Evolutionary conservation across 1,140 invertebrate species (phyloP), one percentile per base, ranked within the genome.

Genomic region (Aporrectodea caliginosa): DNA sequence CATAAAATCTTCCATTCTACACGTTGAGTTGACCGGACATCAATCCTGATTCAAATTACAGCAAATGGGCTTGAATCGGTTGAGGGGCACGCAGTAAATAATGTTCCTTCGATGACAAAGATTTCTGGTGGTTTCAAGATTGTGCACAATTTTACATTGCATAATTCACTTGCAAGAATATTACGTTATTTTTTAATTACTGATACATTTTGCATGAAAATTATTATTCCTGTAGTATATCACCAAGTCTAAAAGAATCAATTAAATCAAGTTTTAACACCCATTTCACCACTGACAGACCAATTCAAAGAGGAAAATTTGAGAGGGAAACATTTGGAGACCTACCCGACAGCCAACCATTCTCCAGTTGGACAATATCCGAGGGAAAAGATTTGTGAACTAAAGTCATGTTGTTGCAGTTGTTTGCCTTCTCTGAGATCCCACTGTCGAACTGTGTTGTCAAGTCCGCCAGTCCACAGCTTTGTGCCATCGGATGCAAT

Each of bases 311-410:
- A 58, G 6, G 6, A 22, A 22, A 58, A 12, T 58, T 58, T 58
- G 22, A 58, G 22, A 6, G 22, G 6, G 43, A 6, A 58, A 22
- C 6, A 58, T 12, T 6, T 22, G 6, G 22, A 58, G 22, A 58
- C 6, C 6, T 58, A 76, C 43, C 97, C 97, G 35, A 99, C 97
- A 32, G 97, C 97, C 34, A 99, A 90, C 96, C 96, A 99, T 82
- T 98, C 96, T 0, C 96, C 96, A 70, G 94, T 95, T 1, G 97
- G 97, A 90, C 96, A 98, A 87, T 97, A 98, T 35, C 97, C 97
- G 31, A 99, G 90, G 32, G 96, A 98, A 89, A 99, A 96, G 83
- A 97, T 95, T 91, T 98, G 96, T 75, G 88, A 90, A 35, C 85
- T 93, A 87, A 98, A 98, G 86, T 98, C 95, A 89, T 98, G 94